These are phyloP conservation scores for Arctia plantaginis DNA, from an alignment of 2,888 invertebrate genomes.

Conservation along the genomic window DNA sequence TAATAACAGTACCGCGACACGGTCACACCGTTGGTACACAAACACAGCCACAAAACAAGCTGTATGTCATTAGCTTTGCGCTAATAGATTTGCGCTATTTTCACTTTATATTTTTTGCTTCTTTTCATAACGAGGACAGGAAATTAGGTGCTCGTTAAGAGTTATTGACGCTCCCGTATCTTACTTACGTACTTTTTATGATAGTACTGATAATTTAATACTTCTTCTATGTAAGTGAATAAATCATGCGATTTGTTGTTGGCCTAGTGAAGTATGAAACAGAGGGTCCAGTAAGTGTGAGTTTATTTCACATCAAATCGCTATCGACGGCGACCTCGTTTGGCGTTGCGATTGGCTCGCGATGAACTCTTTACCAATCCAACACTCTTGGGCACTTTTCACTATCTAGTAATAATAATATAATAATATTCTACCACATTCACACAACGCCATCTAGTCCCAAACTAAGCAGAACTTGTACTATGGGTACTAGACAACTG, in stretches of 20 bases:
- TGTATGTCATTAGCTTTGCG: neutral
- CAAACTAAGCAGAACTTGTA: too few relatives aligned
- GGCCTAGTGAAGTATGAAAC: neutral
- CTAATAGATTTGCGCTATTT: slow-evolving; percentile 12
- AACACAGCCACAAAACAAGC: neutral
- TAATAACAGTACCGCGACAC: slow-evolving; percentile 38
- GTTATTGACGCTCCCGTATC: neutral
- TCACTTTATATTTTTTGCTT: slow-evolving; percentile 2
- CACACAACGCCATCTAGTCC: too few relatives aligned
- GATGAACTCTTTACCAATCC: too few relatives aligned
- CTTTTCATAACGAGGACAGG: neutral
- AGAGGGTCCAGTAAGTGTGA: too few relatives aligned
- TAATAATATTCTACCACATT: too few relatives aligned
- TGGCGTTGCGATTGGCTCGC: too few relatives aligned
- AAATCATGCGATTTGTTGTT: neutral
- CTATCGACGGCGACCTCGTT: too few relatives aligned
- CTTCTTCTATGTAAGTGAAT: neutral
- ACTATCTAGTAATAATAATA: too few relatives aligned
- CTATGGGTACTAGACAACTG: too few relatives aligned
- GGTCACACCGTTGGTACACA: slow-evolving; percentile 31
- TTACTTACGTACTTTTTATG: neutral
- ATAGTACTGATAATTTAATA: neutral
- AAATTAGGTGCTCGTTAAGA: neutral
- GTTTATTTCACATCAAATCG: too few relatives aligned
- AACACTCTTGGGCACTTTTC: too few relatives aligned